phyloP scores from a whole-genome alignment of 2,888 invertebrate species.

The Amphipoea oculea region DNA sequence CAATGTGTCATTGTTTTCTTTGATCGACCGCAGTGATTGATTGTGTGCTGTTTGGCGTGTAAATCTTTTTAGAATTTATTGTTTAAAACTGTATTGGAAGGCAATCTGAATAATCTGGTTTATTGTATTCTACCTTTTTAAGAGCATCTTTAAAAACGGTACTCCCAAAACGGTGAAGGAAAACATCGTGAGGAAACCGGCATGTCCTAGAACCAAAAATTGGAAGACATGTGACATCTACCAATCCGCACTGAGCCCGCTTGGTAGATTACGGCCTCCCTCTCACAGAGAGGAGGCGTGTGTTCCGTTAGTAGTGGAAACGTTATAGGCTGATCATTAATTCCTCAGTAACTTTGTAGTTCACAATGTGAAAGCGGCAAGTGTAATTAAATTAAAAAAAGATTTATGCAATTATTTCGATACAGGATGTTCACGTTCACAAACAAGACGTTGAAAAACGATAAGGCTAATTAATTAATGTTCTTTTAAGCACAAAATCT shows the following conservation, averaged over 20 bases:
- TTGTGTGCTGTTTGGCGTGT: slow-evolving; percentile 12
- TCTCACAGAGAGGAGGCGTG: too few species aligned
- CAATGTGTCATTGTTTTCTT: slow-evolving; percentile 49
- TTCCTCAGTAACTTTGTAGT: neutral
- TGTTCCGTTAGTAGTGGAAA: too few species aligned
- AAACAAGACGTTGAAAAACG: slow-evolving; percentile 48
- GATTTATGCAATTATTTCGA: slow-evolving; percentile 47
- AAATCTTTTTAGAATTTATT: slow-evolving; percentile 25
- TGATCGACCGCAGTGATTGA: slow-evolving; percentile 53
- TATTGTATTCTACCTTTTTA: neutral
- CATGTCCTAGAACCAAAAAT: too few species aligned
- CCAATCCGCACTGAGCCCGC: too few species aligned
- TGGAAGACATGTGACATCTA: too few species aligned
- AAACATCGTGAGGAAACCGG: too few species aligned
- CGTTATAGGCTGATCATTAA: too few species aligned
- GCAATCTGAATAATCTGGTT: neutral
- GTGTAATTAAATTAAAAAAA: slow-evolving; percentile 31
- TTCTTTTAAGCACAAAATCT: slow-evolving; percentile 19
- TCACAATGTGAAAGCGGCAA: slow-evolving; percentile 30
- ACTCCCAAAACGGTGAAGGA: too few species aligned
- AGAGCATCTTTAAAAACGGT: neutral
- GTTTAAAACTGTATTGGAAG: neutral
- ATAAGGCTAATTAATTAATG: slow-evolving; percentile 46
- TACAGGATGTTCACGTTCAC: slow-evolving; percentile 54
- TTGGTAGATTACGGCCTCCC: too few species aligned